Percentiles rank a stretch among this genome's conserved stretches.
Evolutionary conservation across 2,113 vertebrate species (phyloP).

Genomic region (Ovibos moschatus): DNA sequence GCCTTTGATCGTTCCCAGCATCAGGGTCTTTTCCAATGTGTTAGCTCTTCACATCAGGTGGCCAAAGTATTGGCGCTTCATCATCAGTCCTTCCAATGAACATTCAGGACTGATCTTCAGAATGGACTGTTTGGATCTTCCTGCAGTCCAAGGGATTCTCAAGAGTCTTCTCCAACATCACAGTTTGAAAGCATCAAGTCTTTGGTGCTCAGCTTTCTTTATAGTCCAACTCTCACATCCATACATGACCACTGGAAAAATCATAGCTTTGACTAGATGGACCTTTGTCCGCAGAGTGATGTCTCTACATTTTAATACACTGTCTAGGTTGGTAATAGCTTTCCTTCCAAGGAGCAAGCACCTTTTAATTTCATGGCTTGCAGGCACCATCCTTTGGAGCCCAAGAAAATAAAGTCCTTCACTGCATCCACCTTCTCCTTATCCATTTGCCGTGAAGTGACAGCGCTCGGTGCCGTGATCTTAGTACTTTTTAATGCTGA

Average conservation of each 20-base stretch:
- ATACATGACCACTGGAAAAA: background rate
- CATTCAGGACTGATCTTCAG: background rate
- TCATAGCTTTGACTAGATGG: background rate
- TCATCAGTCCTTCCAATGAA: background rate
- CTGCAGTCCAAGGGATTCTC: background rate
- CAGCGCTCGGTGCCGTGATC: fast-evolving
- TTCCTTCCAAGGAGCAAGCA: background rate
- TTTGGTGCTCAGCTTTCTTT: background rate
- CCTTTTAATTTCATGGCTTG: background rate
- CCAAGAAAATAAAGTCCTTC: background rate
- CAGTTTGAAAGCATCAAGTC: background rate
- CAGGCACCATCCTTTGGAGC: background rate
- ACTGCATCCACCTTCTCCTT: background rate
- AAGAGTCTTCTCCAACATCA: background rate
- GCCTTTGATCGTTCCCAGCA: background rate
- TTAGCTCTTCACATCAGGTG: background rate
- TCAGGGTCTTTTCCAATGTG: background rate
- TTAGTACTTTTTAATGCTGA: background rate
- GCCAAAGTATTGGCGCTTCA: background rate
- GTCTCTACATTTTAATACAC: background rate
- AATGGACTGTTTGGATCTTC: background rate
- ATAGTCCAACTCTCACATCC: background rate
- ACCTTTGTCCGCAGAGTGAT: background rate
- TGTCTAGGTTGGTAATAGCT: background rate
- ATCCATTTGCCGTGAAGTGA: background rate